Base-by-base conservation (phyloP, 2,888 invertebrate genomes). In the Phaonia tiefii region DNA sequence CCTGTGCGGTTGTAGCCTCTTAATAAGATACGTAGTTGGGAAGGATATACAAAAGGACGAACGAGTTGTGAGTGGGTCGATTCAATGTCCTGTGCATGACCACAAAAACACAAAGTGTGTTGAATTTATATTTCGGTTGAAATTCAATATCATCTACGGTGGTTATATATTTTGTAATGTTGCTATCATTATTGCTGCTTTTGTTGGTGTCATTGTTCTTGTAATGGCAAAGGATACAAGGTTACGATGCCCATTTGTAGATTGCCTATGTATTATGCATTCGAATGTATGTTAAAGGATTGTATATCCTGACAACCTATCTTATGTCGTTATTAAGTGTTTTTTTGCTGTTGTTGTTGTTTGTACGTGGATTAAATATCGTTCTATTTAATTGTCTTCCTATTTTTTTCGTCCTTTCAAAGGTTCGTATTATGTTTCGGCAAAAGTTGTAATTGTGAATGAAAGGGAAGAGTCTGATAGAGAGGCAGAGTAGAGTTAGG, bases 101-200 rank as follows among this genome's bases (percentile, higher is more conserved):
- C 49, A 46, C 49, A 49, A 49, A 49, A 46, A 15, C 15, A 2
- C n/a, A 46, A 46, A n/a, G 17, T 46, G 15, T 46, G 46, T 13
- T 3, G 2, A 46, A 49, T 49, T 49, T 49, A 49, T 44, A 63
- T 39, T 54, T 39, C 15, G 44, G 37, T 49, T 66, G 44, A 70
- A 79, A 79, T 79, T 79, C 79, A 79, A 79, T 79, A 79, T 75
- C 74, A 71, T 75, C 58, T 79, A 31, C 56, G 10, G 49, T 46
- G 58, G 70, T 65, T 58, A 42, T 65, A 65, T 65, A 42, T 49
- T 25, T n/a, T n/a, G n/a, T n/a, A n/a, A n/a, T n/a, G n/a, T n/a
- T n/a, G n/a, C n/a, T n/a, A n/a, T n/a, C n/a, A n/a, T 46, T 46
- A 42, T 15, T 46, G 2, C 46, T 63, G 54, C 22, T 10, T 0